A percentile compares a stretch with the other conserved stretches of the same genome.
Evolutionary conservation across 2,888 invertebrate species (phyloP).

Genomic region (Lordiphosa andalusiaca): DNA sequence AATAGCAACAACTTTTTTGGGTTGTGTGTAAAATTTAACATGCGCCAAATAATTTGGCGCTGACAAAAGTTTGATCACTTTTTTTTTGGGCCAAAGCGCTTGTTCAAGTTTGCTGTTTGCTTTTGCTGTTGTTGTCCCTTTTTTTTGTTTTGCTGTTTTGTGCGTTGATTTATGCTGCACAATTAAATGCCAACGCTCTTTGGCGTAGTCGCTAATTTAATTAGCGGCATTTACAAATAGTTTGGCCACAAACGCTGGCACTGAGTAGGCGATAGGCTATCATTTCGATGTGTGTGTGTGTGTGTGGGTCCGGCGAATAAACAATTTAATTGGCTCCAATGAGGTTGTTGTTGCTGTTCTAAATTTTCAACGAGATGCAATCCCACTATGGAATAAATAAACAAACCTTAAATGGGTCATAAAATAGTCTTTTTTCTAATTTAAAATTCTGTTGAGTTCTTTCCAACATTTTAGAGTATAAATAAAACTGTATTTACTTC

Average conservation of each 20-base stretch:
- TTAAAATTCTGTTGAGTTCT: no score
- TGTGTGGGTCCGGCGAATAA: constrained; percentile 9
- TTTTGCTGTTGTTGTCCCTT: constrained; percentile 11
- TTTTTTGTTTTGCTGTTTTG: constrained; percentile 22
- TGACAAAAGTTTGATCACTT: constrained; percentile 52
- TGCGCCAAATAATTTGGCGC: constrained; percentile 49
- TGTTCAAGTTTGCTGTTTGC: constrained; percentile 17
- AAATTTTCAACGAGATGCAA: no score
- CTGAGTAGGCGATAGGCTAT: neutral
- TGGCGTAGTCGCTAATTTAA: constrained; percentile 43
- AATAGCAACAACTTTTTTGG: constrained; percentile 20
- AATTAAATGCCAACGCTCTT: constrained; percentile 41
- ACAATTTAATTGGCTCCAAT: constrained; percentile 2
- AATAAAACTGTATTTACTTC: no score
- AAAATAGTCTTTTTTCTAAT: no score
- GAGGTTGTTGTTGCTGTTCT: no score
- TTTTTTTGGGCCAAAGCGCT: constrained; percentile 40
- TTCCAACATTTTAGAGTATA: no score
- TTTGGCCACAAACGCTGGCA: constrained; percentile 10
- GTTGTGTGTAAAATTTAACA: constrained; percentile 30
- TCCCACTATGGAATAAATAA: no score
- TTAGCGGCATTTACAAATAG: constrained; percentile 36
- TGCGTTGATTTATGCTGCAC: constrained; percentile 44
- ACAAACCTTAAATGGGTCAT: no score
- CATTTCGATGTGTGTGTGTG: neutral